phyloP scores from a whole-genome alignment of 2,113 vertebrate species.

The Dipodomys spectabilis region DNA sequence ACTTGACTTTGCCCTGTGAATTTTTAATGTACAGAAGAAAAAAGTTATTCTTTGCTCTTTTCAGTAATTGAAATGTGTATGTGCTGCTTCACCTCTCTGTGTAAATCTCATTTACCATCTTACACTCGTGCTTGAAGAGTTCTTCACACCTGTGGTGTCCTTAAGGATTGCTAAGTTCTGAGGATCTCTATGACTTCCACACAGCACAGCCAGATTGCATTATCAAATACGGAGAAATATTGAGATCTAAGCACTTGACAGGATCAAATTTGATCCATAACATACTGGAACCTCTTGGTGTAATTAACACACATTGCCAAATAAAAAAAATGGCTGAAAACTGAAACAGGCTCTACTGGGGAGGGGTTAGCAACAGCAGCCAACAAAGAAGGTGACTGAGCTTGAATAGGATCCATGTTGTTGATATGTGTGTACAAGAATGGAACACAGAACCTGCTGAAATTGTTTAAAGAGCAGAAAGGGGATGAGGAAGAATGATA shows the following conservation, averaged over 20 bases:
- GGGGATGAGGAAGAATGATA: no score
- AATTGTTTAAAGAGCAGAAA: no score
- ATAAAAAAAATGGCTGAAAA: no score
- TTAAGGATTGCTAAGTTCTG: neutral
- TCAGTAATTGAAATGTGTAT: neutral
- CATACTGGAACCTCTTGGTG: neutral
- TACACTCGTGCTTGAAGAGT: neutral
- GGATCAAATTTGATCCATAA: neutral
- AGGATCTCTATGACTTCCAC: neutral
- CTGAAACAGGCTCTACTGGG: no score
- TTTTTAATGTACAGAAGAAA: neutral
- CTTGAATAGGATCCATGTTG: no score
- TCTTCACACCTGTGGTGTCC: neutral
- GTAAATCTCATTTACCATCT: neutral
- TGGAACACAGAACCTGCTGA: no score
- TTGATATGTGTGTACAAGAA: no score
- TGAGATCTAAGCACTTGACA: neutral
- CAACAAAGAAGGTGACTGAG: no score
- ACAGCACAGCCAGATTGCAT: neutral
- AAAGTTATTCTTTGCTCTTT: neutral
- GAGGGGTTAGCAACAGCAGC: no score
- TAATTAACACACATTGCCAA: no score
- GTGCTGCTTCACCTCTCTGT: neutral
- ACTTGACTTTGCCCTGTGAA: slow-evolving; percentile 46
- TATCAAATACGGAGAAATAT: neutral